phyloP scores from a whole-genome alignment of 1,140 invertebrate species.

The Watersipora subatra region DNA sequence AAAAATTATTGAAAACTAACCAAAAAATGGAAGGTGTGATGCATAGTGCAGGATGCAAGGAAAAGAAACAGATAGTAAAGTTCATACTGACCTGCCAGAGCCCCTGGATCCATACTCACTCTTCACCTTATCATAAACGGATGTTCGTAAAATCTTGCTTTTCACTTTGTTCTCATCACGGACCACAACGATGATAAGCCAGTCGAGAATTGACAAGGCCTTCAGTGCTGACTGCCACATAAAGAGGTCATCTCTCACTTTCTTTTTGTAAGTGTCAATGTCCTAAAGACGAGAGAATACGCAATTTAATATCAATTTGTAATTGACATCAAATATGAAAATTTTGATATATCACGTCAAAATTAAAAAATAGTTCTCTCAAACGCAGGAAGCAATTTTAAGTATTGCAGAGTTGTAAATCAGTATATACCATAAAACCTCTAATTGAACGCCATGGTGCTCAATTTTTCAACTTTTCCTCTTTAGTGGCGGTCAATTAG shows the following conservation, averaged over 20 bases:
- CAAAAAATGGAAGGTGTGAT: too few species aligned
- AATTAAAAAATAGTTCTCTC: not conserved
- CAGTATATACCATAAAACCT: too few species aligned
- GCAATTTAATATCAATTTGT: not conserved
- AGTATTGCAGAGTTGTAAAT: too few species aligned
- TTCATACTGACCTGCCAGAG: constrained; percentile 52
- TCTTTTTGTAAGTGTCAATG: constrained; percentile 73
- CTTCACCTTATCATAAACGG: constrained; percentile 84
- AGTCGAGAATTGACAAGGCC: constrained; percentile 64
- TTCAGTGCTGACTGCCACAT: constrained; percentile 66
- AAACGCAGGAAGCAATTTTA: not conserved
- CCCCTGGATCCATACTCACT: constrained; percentile 83
- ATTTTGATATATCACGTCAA: not conserved
- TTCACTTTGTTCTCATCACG: constrained; percentile 74
- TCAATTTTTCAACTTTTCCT: too few species aligned
- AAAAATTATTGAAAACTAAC: too few species aligned
- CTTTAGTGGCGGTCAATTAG: too few species aligned
- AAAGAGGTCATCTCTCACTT: constrained; percentile 71
- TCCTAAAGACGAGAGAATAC: constrained; percentile 64
- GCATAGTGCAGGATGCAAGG: too few species aligned
- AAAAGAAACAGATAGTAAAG: too few species aligned
- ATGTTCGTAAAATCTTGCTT: constrained; percentile 70
- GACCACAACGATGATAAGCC: constrained; percentile 85
- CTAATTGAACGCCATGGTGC: too few species aligned
- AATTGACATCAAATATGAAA: not conserved